Conservation (phyloP, 2,888 invertebrate species). For the Hanleya hanleyi region DNA sequence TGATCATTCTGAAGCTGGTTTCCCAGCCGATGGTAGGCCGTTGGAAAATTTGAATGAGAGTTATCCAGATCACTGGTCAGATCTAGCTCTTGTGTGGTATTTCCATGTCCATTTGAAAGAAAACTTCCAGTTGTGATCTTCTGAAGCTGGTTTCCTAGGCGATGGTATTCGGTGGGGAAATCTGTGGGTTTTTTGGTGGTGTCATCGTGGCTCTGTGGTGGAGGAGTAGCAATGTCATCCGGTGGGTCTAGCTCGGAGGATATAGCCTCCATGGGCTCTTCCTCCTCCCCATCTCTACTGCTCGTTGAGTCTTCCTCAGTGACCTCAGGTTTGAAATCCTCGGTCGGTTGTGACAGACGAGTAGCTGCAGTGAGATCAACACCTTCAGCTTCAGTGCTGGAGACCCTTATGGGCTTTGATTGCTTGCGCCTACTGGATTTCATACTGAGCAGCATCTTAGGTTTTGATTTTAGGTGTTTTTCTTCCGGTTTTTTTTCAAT, state of each 20-base stretch:
- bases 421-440: slow-evolving; percentile 69
- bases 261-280: slow-evolving; percentile 9
- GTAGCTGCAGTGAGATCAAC: too few relatives aligned
- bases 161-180: neutral
- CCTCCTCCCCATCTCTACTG: slow-evolving; percentile 27
- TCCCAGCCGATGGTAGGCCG: slow-evolving; percentile 86
- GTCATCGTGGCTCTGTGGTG: neutral
- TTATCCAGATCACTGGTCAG: slow-evolving; percentile 38
- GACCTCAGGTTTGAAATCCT: neutral
- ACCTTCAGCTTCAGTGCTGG: too few relatives aligned
- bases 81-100: slow-evolving; percentile 26
- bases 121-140: neutral
- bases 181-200: neutral
- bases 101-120: slow-evolving; percentile 47
- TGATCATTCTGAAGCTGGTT: slow-evolving; percentile 79
- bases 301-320: too few relatives aligned
- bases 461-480: neutral
- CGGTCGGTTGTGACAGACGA: too few relatives aligned
- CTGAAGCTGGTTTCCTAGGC: neutral
- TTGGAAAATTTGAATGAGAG: slow-evolving; percentile 53
- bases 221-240: neutral
- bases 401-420: slow-evolving; percentile 62
- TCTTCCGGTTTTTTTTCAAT: too few relatives aligned
- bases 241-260: neutral
- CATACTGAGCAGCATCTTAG: slow-evolving; percentile 29